Conservation (phyloP, 2,113 vertebrate species). For the Hoplias malabaricus region DNA sequence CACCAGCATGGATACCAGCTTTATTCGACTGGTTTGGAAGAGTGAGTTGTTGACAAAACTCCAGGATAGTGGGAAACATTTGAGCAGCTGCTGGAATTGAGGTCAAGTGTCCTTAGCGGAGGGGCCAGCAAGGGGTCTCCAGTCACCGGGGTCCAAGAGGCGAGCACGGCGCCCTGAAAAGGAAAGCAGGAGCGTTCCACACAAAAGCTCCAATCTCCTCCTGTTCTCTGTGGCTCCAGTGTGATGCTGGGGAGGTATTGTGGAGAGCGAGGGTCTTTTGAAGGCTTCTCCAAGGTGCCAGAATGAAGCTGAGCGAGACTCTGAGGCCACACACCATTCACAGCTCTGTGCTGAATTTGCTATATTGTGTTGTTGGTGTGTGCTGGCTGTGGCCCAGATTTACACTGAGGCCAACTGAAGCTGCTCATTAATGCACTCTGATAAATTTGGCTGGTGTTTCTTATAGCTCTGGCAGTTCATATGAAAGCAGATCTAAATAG, state of each 20-base stretch:
- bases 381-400: conserved; percentile 3
- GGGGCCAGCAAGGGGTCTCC: conserved; percentile 38
- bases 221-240: conserved; percentile 54
- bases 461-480: background rate
- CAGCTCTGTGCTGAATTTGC: conserved; percentile 13
- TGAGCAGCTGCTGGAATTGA: conserved; percentile 55
- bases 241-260: conserved; percentile 35
- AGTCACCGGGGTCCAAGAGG: conserved; percentile 15
- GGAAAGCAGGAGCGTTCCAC: conserved; percentile 12
- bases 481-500: background rate
- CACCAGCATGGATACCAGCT: conserved; percentile 3
- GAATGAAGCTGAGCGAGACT: background rate
- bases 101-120: conserved; percentile 63
- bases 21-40: conserved; percentile 10
- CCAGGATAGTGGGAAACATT: conserved; percentile 41
- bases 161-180: conserved; percentile 38
- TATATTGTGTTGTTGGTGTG: conserved; percentile 15
- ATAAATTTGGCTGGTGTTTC: background rate
- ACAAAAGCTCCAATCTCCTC: conserved; percentile 54
- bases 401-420: conserved; percentile 12
- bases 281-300: conserved; percentile 21
- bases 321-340: conserved; percentile 31
- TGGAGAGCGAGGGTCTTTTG: conserved; percentile 36
- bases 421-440: conserved; percentile 23
- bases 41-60: conserved; percentile 37